A percentile compares a stretch with the other conserved stretches of the same genome.
phyloP scores from a whole-genome alignment of 35 echinoderm and acorn worm genomes.

The Lytechinus pictus region DNA sequence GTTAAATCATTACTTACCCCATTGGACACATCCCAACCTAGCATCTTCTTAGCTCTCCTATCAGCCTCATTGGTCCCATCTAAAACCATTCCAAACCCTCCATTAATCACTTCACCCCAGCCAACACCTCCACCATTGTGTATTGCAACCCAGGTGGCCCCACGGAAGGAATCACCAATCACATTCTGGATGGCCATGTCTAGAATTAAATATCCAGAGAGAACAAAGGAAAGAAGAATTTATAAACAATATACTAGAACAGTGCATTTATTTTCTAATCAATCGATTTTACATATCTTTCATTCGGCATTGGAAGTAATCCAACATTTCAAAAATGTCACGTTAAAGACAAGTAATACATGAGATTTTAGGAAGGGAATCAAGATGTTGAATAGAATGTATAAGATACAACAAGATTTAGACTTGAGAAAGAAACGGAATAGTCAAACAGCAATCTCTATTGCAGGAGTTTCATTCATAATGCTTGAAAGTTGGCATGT shows the following conservation, averaged over 20 bases:
- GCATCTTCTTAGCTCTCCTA: slow-evolving; percentile 83
- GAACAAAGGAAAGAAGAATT: background rate
- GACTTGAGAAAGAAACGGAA: too few relatives aligned
- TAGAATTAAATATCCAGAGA: slow-evolving; percentile 46
- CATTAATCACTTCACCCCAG: slow-evolving; percentile 98
- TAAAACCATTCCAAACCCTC: slow-evolving; percentile 93
- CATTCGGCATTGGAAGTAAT: too few relatives aligned
- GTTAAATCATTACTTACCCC: slow-evolving; percentile 65
- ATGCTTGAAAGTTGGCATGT: too few relatives aligned
- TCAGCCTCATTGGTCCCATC: slow-evolving; percentile 81
- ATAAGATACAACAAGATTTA: too few relatives aligned
- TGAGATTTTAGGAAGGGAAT: too few relatives aligned
- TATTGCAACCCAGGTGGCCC: slow-evolving; percentile 96
- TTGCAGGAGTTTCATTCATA: too few relatives aligned
- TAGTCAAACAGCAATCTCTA: too few relatives aligned
- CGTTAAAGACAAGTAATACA: too few relatives aligned
- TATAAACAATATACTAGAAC: background rate
- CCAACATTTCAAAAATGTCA: too few relatives aligned
- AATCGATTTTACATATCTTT: too few relatives aligned
- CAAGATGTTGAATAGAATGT: too few relatives aligned
- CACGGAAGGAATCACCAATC: slow-evolving; percentile 98
- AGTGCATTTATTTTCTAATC: too few relatives aligned
- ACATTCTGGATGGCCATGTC: slow-evolving; percentile 99
- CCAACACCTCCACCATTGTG: slow-evolving; percentile 98
- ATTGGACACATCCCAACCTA: slow-evolving; percentile 98